phyloP scores from a whole-genome alignment of 1,140 invertebrate species.

The Dinoponera quadriceps region DNA sequence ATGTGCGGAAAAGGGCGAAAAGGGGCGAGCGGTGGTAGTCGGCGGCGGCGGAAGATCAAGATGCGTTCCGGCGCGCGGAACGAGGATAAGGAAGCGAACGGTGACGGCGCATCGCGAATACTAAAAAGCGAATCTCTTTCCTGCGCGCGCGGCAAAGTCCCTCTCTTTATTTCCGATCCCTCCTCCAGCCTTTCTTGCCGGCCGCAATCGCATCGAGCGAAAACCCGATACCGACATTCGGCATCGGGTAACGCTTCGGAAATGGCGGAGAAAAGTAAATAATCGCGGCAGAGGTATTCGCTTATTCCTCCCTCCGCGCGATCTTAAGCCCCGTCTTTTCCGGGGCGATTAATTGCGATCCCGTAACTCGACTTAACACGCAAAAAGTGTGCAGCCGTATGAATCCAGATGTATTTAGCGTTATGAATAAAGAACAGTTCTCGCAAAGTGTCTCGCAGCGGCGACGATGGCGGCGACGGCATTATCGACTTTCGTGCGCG shows the following conservation, averaged over 20 bases:
- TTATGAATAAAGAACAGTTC: conserved; percentile 42
- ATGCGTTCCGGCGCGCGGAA: not conserved
- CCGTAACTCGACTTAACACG: too few species aligned
- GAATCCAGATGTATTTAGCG: not conserved
- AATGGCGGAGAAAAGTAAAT: too few species aligned
- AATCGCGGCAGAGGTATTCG: too few species aligned
- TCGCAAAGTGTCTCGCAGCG: not conserved
- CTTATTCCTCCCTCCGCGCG: too few species aligned
- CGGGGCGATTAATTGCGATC: too few species aligned
- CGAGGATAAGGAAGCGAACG: not conserved
- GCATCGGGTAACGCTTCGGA: not conserved
- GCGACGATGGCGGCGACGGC: too few species aligned
- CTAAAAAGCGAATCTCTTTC: conserved; percentile 5
- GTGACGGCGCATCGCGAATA: conserved; percentile 4
- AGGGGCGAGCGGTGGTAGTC: not conserved
- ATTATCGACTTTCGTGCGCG: conserved; percentile 21
- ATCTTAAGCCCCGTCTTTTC: too few species aligned
- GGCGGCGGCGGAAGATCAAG: not conserved
- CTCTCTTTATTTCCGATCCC: not conserved
- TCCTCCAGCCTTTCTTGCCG: not conserved
- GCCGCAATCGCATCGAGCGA: not conserved
- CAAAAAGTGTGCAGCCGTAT: not conserved
- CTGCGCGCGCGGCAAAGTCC: not conserved
- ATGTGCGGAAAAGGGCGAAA: not conserved
- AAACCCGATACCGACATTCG: not conserved